phyloP scores from a whole-genome alignment of 2,113 vertebrate species.

The Mungos mungo region DNA sequence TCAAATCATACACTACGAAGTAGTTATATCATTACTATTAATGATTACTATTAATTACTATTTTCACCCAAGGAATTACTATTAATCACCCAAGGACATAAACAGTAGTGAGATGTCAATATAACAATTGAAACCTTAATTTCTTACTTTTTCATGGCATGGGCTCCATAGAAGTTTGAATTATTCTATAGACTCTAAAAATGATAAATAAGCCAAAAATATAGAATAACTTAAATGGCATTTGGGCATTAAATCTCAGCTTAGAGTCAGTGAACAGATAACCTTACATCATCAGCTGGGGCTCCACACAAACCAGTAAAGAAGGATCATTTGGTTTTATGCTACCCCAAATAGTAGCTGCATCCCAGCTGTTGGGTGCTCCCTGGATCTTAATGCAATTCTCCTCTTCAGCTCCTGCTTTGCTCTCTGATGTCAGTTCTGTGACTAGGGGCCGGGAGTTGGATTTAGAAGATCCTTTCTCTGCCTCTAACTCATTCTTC shows the following conservation, averaged over 20 bases:
- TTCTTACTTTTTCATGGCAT: conserved; percentile 15
- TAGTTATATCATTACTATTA: neutral
- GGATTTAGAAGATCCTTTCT: neutral
- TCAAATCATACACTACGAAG: neutral
- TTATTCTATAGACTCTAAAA: neutral
- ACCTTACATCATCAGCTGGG: neutral
- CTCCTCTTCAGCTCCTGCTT: neutral
- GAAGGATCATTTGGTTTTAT: neutral
- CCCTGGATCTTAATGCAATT: neutral
- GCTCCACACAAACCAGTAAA: neutral
- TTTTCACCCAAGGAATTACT: neutral
- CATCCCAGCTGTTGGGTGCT: neutral
- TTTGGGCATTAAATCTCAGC: neutral
- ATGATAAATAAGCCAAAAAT: neutral
- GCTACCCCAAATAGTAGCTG: neutral
- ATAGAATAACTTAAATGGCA: neutral
- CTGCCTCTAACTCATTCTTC: neutral
- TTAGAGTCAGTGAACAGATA: neutral
- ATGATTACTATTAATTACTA: neutral
- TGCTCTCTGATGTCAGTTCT: neutral
- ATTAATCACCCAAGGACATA: neutral
- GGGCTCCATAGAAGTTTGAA: neutral
- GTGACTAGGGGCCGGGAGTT: neutral
- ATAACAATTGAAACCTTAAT: neutral
- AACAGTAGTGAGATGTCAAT: neutral